A percentile compares a stretch with the other conserved stretches of the same genome.
Conservation (phyloP, 2,797 vertebrate genomes). For the Neosilurus mollespiculum region DNA sequence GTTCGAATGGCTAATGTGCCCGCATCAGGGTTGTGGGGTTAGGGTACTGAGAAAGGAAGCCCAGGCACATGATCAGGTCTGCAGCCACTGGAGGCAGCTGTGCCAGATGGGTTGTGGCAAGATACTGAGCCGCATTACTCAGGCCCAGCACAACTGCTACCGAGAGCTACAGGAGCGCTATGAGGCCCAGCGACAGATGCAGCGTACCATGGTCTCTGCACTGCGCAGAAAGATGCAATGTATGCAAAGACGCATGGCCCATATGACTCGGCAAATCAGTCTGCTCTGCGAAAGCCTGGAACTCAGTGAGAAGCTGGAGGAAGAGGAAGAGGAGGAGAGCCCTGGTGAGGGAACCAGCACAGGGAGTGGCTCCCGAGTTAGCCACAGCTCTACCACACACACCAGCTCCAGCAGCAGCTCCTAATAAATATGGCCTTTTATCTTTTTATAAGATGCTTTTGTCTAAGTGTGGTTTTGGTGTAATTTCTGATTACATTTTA, state of each 20-base stretch:
- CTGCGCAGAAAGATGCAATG: slow-evolving; percentile 59
- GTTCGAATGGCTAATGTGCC: slow-evolving; percentile 63
- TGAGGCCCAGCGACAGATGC: slow-evolving; percentile 54
- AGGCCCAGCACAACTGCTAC: slow-evolving; percentile 69
- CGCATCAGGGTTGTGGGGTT: slow-evolving; percentile 65
- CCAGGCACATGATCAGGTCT: slow-evolving; percentile 61
- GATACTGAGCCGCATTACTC: slow-evolving; percentile 52
- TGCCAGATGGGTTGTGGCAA: slow-evolving; percentile 70
- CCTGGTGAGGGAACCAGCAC: slow-evolving; percentile 51
- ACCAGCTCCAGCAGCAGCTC: slow-evolving; percentile 44
- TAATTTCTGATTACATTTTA: neutral
- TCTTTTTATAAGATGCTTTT: neutral
- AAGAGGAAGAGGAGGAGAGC: slow-evolving; percentile 20
- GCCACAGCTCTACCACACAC: slow-evolving; percentile 22
- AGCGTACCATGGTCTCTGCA: slow-evolving; percentile 49
- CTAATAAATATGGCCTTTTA: slow-evolving; percentile 12
- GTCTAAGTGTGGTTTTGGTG: neutral
- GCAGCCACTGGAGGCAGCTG: slow-evolving; percentile 56
- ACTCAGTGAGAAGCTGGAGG: slow-evolving; percentile 42
- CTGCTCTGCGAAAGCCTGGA: slow-evolving; percentile 66
- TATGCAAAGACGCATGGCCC: slow-evolving; percentile 60
- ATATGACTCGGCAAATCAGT: slow-evolving; percentile 64
- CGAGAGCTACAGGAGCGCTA: slow-evolving; percentile 62
- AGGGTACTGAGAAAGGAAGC: slow-evolving; percentile 62
- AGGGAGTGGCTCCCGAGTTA: slow-evolving; percentile 24